Evolutionary conservation across 2,888 invertebrate species (phyloP).

Genomic region (Temnothorax unifasciatus): DNA sequence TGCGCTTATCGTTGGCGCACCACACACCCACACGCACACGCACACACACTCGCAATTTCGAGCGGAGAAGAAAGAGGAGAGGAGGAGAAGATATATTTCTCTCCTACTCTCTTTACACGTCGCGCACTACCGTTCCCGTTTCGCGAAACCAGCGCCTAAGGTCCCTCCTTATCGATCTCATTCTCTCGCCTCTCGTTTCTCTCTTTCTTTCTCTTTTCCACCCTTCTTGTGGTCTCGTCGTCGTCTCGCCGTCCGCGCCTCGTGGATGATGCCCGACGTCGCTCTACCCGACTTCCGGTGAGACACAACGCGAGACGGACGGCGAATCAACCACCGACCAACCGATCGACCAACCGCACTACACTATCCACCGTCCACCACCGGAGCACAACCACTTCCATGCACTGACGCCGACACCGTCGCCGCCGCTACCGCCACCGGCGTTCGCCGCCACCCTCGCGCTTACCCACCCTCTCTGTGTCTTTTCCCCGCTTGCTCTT

Average conservation of each 20-base stretch:
- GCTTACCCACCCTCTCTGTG: conserved; percentile 52
- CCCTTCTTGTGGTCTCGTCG: conserved; percentile 67
- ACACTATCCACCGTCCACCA: conserved; percentile 72
- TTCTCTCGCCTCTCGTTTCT: conserved; percentile 61
- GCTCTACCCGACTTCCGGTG: not conserved
- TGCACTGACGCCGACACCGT: conserved; percentile 57
- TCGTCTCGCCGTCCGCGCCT: conserved; percentile 56
- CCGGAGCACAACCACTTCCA: conserved; percentile 61
- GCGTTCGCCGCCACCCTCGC: conserved; percentile 61
- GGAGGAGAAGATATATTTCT: not conserved
- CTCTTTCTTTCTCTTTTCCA: conserved; percentile 32
- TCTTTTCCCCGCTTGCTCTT: conserved; percentile 39
- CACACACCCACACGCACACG: not conserved
- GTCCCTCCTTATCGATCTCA: conserved; percentile 80
- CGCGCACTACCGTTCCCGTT: conserved; percentile 75
- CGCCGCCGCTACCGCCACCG: conserved; percentile 61
- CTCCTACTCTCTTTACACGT: conserved; percentile 71
- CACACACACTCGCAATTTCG: conserved; percentile 34
- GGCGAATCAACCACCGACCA: conserved; percentile 64
- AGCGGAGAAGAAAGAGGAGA: not conserved
- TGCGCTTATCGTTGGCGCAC: conserved; percentile 44
- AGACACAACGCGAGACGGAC: conserved; percentile 43
- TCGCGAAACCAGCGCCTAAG: conserved; percentile 69
- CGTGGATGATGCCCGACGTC: conserved; percentile 33
- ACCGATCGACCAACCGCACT: conserved; percentile 62